Evolutionary conservation across 2,113 vertebrate species (phyloP), one percentile per base, ranked within the genome.

Genomic region (Hemichromis elongatus): DNA sequence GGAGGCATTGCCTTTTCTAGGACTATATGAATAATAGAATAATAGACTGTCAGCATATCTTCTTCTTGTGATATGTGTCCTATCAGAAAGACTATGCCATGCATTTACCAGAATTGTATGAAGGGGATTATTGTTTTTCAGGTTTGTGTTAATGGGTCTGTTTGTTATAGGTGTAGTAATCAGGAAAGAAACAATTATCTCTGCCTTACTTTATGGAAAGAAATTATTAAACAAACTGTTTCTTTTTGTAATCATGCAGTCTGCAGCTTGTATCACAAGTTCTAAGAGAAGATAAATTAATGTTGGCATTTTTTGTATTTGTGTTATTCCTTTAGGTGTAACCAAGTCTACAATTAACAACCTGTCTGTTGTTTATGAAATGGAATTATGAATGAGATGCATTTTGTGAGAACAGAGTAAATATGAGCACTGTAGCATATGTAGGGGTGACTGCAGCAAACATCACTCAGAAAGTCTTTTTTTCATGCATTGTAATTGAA

Each of bases 21-120:
- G 75, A 19, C 77, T 91, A 61, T 85, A 82, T 88, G 37, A 93
- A 91, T 92, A 91, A 92, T 90, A 80, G 54, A 90, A 78, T 68
- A 45, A 50, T 26, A 18, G 55, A 55, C 80, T 77, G 45, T 59
- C 77, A 54, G 57, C 1, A 21, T 28, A 47, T 66, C 40, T 70
- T 63, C 26, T 61, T 89, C 55, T 85, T 82, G 83, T 79, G 47
- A 66, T 37, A 16, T 6, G 18, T 78, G n/a, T 90, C 56, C 35
- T 47, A 11, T 50, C 40, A 79, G 45, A 82, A 82, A 33, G 35
- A 35, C 11, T 18, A 77, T 70, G 55, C 30, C 26, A 30, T 18
- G 24, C n/a, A 26, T 70, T 70, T 28, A 18, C 6, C 8, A 0
- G 6, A 82, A 79, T 88, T 42, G n/a, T 14, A 70, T 35, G 24